Conservation (phyloP, 1,140 invertebrate species). For the Drosophila fuyamai region DNA sequence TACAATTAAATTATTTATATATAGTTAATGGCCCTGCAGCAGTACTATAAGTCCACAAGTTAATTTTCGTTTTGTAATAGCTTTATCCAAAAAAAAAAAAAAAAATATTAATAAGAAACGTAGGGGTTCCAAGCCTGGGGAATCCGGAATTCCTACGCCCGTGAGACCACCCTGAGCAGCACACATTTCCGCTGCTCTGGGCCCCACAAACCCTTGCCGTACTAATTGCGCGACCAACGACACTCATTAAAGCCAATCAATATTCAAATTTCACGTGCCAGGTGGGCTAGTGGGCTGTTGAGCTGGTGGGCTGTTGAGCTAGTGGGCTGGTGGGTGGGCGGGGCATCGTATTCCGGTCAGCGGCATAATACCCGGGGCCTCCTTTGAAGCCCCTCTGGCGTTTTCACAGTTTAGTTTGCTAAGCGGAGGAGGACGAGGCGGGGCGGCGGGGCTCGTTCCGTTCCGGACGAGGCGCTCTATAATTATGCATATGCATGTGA, state of each 20-base stretch:
- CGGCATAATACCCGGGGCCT: conserved; percentile 2
- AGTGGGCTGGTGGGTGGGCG: not conserved
- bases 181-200: conserved; percentile 20
- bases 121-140: too few relatives aligned
- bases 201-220: not conserved
- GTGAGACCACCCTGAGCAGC: not conserved
- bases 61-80: too few relatives aligned
- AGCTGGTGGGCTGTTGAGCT: too few relatives aligned
- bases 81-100: too few relatives aligned
- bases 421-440: conserved; percentile 30
- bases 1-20: too few relatives aligned
- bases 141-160: conserved; percentile 1
- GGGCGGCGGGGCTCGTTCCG: conserved; percentile 35
- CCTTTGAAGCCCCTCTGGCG: conserved; percentile 29
- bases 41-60: too few relatives aligned
- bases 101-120: too few relatives aligned
- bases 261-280: conserved; percentile 71
- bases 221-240: conserved; percentile 71
- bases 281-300: not conserved
- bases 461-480: conserved; percentile 60
- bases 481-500: conserved; percentile 80
- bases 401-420: conserved; percentile 80
- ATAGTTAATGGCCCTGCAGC: too few relatives aligned
- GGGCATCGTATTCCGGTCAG: conserved; percentile 29
- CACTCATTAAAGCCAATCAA: conserved; percentile 80